Base-by-base conservation (phyloP, 2,113 vertebrate species). In the Amphiprion ocellaris region DNA sequence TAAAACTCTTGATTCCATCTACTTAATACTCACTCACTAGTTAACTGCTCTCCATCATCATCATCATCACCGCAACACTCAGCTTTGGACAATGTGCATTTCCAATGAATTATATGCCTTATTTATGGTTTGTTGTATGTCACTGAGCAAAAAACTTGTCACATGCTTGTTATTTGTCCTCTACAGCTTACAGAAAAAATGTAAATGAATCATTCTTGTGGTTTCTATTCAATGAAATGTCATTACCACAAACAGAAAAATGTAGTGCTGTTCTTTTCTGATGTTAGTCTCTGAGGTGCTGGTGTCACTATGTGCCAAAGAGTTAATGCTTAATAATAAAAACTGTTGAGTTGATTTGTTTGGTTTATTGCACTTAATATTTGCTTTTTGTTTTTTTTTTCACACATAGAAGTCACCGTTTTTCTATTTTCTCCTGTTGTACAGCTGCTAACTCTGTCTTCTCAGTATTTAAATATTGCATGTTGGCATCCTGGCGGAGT, bases 291-390 rank as follows among this genome's bases (percentile, higher is more conserved):
- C 17, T 53, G 60, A 70, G 37, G 71, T 87, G 74, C 69, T 86
- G 69, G 50, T 82, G 67, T 82, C 46, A 64, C 52, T 53, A 30
- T 81, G 86, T 91, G 86, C 82, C 76, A 87, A 87, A 87, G 56
- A 58, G 8, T 67, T 39, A 6, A 79, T 63, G 41, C 55, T 53
- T 69, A 28, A 49, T 50, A 84, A 74, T 76, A 50, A 85, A 80
- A 80, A 55, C n/a, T 81, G 47, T 46, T 26, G 21, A 78, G 10
- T 26, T 23, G 2, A 37, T 74, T 65, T 64, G 1, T 76, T 33
- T 30, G 61, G n/a, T 23, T 61, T 2, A 24, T 56, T 66, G n/a
- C 49, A 44, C 30, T 52, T 15, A 26, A 47, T 49, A 49, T 65
- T 61, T 14, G 12, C 17, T 44, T 15, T 26, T 26, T 33, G 33